phyloP scores from a whole-genome alignment of 2,113 vertebrate genomes.

The Pedionomus torquatus region DNA sequence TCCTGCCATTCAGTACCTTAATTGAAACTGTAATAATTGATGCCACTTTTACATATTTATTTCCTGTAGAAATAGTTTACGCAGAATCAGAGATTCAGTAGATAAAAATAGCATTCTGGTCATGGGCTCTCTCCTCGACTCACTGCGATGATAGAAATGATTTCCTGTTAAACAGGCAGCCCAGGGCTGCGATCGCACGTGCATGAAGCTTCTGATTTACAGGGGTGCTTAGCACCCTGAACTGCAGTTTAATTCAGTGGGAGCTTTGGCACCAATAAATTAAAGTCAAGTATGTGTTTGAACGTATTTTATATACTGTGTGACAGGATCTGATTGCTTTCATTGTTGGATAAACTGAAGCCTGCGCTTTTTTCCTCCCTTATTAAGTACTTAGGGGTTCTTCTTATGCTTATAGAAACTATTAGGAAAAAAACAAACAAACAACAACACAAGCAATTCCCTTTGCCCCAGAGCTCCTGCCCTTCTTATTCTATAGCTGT shows the following conservation, averaged over 20 bases:
- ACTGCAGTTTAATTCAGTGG: conserved; percentile 18
- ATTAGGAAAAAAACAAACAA: background rate
- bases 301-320: conserved; percentile 1
- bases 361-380: background rate
- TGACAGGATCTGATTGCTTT: background rate
- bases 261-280: conserved; percentile 5
- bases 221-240: conserved; percentile 10
- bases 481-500: background rate
- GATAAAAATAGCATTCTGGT: conserved; percentile 38
- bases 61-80: conserved; percentile 56
- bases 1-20: conserved; percentile 4
- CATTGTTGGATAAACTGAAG: conserved; percentile 3
- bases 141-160: background rate
- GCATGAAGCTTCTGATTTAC: conserved; percentile 41
- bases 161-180: conserved; percentile 49
- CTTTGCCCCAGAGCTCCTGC: background rate
- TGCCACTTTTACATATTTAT: conserved; percentile 56
- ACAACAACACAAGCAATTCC: background rate
- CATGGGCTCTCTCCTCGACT: background rate
- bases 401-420: background rate
- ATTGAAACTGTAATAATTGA: conserved; percentile 63
- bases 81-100: background rate
- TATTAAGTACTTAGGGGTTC: background rate
- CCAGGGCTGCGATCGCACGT: background rate
- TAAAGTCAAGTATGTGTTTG: conserved; percentile 23